Percentiles rank a stretch among this genome's conserved stretches.
Evolutionary conservation across 2,888 invertebrate genomes (phyloP).

Genomic region (Nineta flava): DNA sequence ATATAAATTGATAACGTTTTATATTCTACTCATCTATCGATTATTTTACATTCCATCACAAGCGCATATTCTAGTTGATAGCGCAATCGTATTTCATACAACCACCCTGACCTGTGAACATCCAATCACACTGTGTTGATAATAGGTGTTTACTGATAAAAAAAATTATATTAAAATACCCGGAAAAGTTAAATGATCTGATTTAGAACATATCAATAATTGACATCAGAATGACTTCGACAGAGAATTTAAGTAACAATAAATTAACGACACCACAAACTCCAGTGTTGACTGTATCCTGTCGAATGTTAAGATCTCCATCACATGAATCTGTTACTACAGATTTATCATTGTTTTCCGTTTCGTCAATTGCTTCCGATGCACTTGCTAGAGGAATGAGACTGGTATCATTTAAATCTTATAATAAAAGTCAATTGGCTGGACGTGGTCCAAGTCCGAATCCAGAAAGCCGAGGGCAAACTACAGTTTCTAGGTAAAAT

Average conservation of each 20-base stretch:
- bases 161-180: background rate
- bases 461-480: slow-evolving; percentile 37
- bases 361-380: slow-evolving; percentile 48
- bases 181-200: background rate
- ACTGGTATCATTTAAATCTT: slow-evolving; percentile 33
- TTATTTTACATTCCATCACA: background rate
- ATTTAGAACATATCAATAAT: background rate
- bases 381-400: slow-evolving; percentile 25
- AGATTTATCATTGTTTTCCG: slow-evolving; percentile 63
- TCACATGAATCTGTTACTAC: slow-evolving; percentile 75
- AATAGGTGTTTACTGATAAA: background rate
- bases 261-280: slow-evolving; percentile 26
- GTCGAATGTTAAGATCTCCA: slow-evolving; percentile 57
- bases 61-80: slow-evolving; percentile 1
- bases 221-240: slow-evolving; percentile 2
- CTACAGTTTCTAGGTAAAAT: slow-evolving; percentile 20
- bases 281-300: slow-evolving; percentile 33
- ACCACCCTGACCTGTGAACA: background rate
- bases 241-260: slow-evolving; percentile 7
- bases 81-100: background rate
- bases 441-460: slow-evolving; percentile 54
- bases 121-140: too few relatives aligned
- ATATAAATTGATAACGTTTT: too few relatives aligned
- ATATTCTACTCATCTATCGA: background rate
- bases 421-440: slow-evolving; percentile 28